These are phyloP conservation scores for Triops longicaudatus DNA, from an alignment of 1,140 invertebrate species.

Conservation along the genomic window DNA sequence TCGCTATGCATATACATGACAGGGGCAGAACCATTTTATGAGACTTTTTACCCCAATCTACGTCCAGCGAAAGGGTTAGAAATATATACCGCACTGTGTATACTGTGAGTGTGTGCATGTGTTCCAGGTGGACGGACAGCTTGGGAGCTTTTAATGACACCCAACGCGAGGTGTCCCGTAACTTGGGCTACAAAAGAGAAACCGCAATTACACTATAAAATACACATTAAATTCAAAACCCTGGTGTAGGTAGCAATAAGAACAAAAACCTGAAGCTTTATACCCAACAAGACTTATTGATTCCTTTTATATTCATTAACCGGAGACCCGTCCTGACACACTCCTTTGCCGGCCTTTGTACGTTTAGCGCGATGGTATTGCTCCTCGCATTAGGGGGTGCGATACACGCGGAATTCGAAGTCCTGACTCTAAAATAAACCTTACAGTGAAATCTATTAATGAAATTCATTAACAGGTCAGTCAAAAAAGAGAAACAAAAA, in stretches of 20 bases:
- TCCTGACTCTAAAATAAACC: background rate
- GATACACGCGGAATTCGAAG: background rate
- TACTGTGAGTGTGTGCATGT: background rate
- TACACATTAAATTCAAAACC: slow-evolving; percentile 4
- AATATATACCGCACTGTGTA: background rate
- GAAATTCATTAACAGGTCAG: too few relatives aligned
- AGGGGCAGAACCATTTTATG: background rate
- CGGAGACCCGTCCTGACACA: background rate
- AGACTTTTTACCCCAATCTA: background rate
- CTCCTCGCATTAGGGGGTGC: background rate
- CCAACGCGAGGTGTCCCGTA: background rate
- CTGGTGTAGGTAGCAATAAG: background rate
- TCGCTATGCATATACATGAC: background rate
- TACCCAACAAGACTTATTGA: background rate
- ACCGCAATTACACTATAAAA: background rate
- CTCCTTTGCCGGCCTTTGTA: background rate
- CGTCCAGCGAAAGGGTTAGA: background rate
- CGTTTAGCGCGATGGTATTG: background rate
- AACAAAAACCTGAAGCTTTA: background rate
- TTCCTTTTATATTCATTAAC: background rate
- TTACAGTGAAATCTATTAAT: background rate
- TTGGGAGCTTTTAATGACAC: background rate
- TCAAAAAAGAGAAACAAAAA: too few relatives aligned
- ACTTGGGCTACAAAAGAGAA: background rate
- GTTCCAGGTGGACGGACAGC: background rate